Evolutionary conservation across 1,140 invertebrate genomes (phyloP).

Genomic region (Magallana angulata): DNA sequence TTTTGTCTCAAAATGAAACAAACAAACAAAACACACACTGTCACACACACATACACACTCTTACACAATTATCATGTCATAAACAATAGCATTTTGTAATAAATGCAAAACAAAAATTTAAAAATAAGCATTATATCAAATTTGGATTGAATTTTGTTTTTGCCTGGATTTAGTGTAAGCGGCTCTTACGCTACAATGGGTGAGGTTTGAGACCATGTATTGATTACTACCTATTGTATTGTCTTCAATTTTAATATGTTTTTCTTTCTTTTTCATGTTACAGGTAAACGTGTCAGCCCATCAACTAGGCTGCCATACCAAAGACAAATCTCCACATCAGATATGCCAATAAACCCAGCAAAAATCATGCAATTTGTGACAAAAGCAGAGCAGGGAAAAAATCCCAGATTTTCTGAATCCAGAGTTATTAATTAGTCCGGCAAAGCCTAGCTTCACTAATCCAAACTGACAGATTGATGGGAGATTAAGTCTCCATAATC

Average conservation of each 20-base stretch:
- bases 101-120: no score
- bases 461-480: constrained; percentile 33
- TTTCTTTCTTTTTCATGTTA: not conserved
- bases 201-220: no score
- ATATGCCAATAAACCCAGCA: not conserved
- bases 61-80: no score
- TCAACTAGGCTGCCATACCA: not conserved
- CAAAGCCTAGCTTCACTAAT: constrained; percentile 29
- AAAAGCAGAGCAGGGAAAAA: not conserved
- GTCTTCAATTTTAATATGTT: not conserved
- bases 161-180: no score
- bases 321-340: not conserved
- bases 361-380: constrained; percentile 16
- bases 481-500: constrained; percentile 13
- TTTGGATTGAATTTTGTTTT: no score
- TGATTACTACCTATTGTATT: no score
- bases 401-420: not conserved
- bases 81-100: no score
- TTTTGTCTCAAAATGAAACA: no score
- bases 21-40: no score
- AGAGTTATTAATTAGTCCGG: constrained; percentile 28
- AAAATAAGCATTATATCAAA: no score
- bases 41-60: no score
- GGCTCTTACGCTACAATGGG: no score
- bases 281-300: not conserved